These are phyloP conservation scores for Lagorchestes hirsutus DNA, from an alignment of 2,797 vertebrate species.

Conservation along the genomic window DNA sequence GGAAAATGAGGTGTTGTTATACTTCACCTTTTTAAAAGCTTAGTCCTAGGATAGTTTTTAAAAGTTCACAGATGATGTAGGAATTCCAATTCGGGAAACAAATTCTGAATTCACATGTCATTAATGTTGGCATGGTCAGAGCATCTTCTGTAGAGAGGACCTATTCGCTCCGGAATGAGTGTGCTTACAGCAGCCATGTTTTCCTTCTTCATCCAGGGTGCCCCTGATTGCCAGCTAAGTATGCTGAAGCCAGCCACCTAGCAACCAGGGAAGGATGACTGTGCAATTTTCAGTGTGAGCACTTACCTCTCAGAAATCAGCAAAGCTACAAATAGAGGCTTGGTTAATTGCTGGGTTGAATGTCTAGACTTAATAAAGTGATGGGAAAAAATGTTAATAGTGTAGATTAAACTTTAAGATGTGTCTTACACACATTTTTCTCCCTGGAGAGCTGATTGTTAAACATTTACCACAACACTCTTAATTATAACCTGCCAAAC, in stretches of 20 bases:
- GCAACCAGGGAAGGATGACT: background rate
- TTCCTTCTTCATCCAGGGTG: background rate
- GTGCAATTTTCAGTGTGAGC: background rate
- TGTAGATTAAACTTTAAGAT: background rate
- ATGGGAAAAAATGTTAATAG: background rate
- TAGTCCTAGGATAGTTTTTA: background rate
- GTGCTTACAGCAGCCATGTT: background rate
- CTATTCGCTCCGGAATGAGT: background rate
- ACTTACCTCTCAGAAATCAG: background rate
- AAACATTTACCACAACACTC: background rate
- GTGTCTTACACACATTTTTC: background rate
- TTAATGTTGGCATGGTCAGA: background rate
- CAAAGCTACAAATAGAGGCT: background rate
- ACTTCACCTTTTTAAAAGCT: background rate
- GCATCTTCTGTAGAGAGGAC: background rate
- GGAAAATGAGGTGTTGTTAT: background rate
- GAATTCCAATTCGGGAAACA: background rate
- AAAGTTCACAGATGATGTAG: background rate
- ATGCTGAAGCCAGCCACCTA: background rate
- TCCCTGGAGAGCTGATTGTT: background rate
- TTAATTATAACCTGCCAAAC: background rate
- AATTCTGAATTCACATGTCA: background rate
- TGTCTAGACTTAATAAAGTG: background rate
- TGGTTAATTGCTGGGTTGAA: background rate
- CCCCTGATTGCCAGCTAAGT: background rate